Evolutionary conservation across 2,797 vertebrate species (phyloP), one percentile per base, ranked within the genome.

Genomic region (Mionectes olivaceus): DNA sequence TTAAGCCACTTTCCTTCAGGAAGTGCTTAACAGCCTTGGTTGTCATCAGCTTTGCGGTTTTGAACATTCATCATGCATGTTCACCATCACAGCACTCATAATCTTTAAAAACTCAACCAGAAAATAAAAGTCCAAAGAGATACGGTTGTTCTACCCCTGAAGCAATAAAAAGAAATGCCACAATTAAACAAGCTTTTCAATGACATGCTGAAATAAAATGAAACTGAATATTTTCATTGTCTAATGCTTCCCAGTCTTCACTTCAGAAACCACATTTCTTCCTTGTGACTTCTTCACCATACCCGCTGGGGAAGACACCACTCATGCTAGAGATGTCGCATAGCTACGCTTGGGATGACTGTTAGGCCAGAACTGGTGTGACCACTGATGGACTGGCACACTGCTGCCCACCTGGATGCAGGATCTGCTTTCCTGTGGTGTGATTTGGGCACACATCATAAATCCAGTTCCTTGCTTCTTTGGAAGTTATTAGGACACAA

Each of bases 291-390:
- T 60, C 35, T 49, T 56, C 16, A 50, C 10, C 37, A 6, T 46
- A 41, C 10, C 6, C 19, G 3, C 18, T 71, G 53, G 14, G 46
- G 12, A 71, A 73, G 70, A 35, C 10, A n/a, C 6, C 33, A 17
- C 19, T 27, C 0, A 0, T 19, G 28, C 39, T 37, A 13, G 46
- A 39, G 14, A 4, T 44, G 19, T 27, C 47, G 52, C 1, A 0
- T 30, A 77, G n/a, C 43, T 37, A 4, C 0, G 0, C 44, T 53
- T 0, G 0, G 11, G 14, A 55, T 0, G 0, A 6, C 33, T 2
- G 2, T 37, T 16, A 37, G 57, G 23, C 21, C 50, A 65, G 43
- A 65, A 10, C 39, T 50, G 49, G 22, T 68, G 19, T 81, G 37
- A 60, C 44, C 19, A 13, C 25, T 47, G n/a, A 19, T 47, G 28